Conservation (phyloP, 92 coral and sea anemone species). For the Porites cylindrica region DNA sequence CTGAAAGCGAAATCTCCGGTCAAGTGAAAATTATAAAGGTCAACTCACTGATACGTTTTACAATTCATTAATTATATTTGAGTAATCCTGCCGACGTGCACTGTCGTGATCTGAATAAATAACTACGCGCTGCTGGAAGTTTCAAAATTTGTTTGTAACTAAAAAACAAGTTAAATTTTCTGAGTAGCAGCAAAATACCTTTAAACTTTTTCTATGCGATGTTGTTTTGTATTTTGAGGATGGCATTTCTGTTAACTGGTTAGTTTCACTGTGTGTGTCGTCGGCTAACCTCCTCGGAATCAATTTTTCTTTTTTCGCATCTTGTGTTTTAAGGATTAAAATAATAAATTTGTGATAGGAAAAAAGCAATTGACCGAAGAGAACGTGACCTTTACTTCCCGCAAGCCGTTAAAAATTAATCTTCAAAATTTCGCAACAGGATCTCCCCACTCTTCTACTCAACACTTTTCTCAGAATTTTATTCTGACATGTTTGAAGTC, state of each 20-base stretch:
- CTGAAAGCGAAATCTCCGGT: too few relatives aligned
- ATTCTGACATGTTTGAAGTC: too few relatives aligned
- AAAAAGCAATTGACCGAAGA: background rate
- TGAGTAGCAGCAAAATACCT: too few relatives aligned
- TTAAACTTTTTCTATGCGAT: too few relatives aligned
- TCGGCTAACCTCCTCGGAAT: too few relatives aligned
- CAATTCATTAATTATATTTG: background rate
- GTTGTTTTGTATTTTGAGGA: too few relatives aligned
- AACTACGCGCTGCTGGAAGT: background rate
- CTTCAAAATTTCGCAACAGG: background rate
- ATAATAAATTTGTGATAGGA: background rate
- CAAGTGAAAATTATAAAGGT: too few relatives aligned
- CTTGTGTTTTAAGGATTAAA: too few relatives aligned
- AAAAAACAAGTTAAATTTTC: background rate
- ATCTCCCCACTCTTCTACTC: background rate
- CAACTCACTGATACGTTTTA: background rate
- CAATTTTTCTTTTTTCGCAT: too few relatives aligned
- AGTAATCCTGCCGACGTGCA: background rate
- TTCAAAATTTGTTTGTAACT: background rate
- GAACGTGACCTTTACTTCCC: background rate
- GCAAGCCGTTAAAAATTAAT: background rate
- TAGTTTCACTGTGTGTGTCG: too few relatives aligned
- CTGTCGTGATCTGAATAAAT: background rate
- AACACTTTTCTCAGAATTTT: too few relatives aligned
- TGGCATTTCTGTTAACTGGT: too few relatives aligned